A percentile compares a stretch with the other conserved stretches of the same genome.
These are phyloP conservation scores for Scaptomyza caliginosa DNA, from an alignment of 2,888 invertebrate genomes.

Conservation along the genomic window DNA sequence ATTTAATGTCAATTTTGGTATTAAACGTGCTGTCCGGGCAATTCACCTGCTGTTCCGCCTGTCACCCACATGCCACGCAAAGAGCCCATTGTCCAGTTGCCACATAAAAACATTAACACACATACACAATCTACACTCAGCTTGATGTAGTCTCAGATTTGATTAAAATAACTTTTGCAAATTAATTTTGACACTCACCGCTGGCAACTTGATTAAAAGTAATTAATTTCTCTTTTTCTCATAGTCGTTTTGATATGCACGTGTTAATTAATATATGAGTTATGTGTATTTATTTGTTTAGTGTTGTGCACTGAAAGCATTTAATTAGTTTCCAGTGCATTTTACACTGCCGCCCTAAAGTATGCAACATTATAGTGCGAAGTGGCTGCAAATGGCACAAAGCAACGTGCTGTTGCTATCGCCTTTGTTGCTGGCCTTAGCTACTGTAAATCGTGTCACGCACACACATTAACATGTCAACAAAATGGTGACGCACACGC, in stretches of 20 bases:
- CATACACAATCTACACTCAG: conserved; percentile 1
- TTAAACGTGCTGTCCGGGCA: conserved; percentile 71
- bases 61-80: conserved; percentile 33
- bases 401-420: conserved; percentile 15
- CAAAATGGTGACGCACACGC: conserved; percentile 41
- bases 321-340: conserved; percentile 49
- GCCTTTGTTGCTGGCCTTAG: conserved; percentile 26
- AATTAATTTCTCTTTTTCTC: conserved; percentile 61
- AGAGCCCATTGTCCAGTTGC: conserved; percentile 23
- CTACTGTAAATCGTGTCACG: conserved; percentile 55
- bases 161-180: conserved; percentile 54
- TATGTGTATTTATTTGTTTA: conserved; percentile 23
- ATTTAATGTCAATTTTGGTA: conserved; percentile 80
- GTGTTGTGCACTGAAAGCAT: conserved; percentile 17
- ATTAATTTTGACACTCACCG: conserved; percentile 67
- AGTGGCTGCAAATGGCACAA: conserved; percentile 55
- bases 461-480: conserved; percentile 60
- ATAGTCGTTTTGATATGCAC: neutral
- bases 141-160: conserved; percentile 23
- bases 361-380: conserved; percentile 42
- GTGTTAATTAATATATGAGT: conserved; percentile 17
- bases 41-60: conserved; percentile 64
- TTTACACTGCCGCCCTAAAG: conserved; percentile 18
- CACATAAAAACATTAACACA: conserved; percentile 20
- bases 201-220: conserved; percentile 67